Base-by-base conservation (phyloP, 2,888 invertebrate species). In the Drosophila falleni region DNA sequence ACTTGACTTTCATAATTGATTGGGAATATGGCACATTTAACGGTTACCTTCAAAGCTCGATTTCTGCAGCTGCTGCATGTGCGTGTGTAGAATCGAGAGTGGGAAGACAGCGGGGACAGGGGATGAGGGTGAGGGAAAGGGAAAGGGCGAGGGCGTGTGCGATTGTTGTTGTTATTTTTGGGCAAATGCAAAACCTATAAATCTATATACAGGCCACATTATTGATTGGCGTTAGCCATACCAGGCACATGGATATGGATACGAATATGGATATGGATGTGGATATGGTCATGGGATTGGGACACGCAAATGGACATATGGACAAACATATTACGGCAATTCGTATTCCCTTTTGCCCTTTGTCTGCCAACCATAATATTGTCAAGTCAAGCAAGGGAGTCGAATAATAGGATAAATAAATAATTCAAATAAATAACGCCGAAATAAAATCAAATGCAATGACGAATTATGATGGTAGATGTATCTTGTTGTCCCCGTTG, bases 141-240 rank as follows among this genome's bases (percentile, higher is more conserved):
- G 11, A 1, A 5, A 8, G 41, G 26, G 47, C 15, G 39, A 26
- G 58, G 33, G 60, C 23, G 58, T 59, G 69, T 65, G 66, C 15
- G 51, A 23, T 9, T 31, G 3, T 29, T 53, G 61, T 65, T 71
- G 64, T 61, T 61, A 62, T 41, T 56, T 69, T 49, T 55, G 72
- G 46, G 49, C 74, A 72, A 83, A 84, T 79, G 84, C 73, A 83
- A 83, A 83, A 85, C 86, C 87, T 87, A 92, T 92, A 92, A 92
- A 92, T 92, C 92, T 92, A 92, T 89, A 91, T 92, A 90, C 90
- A 90, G 89, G 77, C 67, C 91, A 90, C 89, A 91, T 92, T 92
- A 92, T 92, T 92, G 92, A 92, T 92, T 91, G 89, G 81, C 82
- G 86, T 74, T 86, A 51, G 69, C 56, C 75, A 64, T 63, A 72